phyloP scores from a whole-genome alignment of 1,140 invertebrate species.

The Acyrthosiphon pisum region DNA sequence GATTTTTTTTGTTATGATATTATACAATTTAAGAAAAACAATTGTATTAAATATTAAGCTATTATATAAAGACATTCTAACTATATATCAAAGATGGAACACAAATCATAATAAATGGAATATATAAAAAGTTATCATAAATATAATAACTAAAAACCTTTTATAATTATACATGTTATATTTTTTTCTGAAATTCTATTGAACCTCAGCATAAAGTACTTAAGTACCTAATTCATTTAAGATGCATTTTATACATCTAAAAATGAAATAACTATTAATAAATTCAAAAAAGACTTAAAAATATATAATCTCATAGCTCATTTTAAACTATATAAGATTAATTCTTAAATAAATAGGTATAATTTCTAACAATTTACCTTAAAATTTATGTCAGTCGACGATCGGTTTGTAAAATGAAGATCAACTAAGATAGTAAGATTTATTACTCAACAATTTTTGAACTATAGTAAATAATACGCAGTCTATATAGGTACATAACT shows the following conservation, averaged over 20 bases:
- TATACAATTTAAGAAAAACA: no score
- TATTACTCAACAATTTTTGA: no score
- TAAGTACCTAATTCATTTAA: neutral
- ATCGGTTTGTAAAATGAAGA: neutral
- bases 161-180: neutral
- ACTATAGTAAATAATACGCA: no score
- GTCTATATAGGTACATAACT: neutral
- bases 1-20: no score
- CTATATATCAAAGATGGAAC: neutral
- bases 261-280: neutral
- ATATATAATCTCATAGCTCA: neutral
- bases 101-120: neutral
- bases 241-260: neutral
- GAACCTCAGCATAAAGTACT: neutral
- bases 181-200: neutral
- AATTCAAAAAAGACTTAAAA: neutral
- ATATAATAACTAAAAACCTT: neutral
- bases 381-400: neutral
- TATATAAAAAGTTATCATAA: neutral
- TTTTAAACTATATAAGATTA: neutral
- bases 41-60: neutral
- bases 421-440: no score
- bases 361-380: constrained; percentile 5
- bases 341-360: neutral
- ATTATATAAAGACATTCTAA: neutral